A percentile compares a stretch with the other conserved stretches of the same genome.
Conservation (phyloP, 2,797 vertebrate genomes). For the Huso huso region DNA sequence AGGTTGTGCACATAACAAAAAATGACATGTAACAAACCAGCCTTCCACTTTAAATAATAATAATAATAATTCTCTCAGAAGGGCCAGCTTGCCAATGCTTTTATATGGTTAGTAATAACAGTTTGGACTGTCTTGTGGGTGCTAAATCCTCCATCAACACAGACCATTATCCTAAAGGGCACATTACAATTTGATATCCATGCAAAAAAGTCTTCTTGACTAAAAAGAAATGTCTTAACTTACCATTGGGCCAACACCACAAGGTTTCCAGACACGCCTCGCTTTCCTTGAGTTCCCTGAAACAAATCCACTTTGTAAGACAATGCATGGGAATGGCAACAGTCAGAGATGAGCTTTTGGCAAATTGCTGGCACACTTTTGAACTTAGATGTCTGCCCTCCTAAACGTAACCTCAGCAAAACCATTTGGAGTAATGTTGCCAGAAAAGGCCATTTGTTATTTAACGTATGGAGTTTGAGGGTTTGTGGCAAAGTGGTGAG, state of each 20-base stretch:
- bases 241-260: conserved; percentile 22
- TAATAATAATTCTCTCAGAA: not conserved
- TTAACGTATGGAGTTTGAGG: not conserved
- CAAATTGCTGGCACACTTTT: not conserved
- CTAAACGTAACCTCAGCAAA: not conserved
- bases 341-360: not conserved
- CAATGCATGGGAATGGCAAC: no score
- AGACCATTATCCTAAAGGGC: not conserved
- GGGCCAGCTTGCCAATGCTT: not conserved
- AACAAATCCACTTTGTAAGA: not conserved
- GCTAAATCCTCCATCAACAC: not conserved
- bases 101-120: not conserved
- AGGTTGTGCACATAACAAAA: no score
- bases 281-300: conserved; percentile 25
- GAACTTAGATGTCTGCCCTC: not conserved
- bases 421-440: not conserved
- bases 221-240: not conserved
- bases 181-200: not conserved
- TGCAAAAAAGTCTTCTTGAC: no score
- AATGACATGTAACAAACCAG: no score
- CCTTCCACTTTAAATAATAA: no score
- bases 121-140: no score
- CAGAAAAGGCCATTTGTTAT: not conserved
- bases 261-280: conserved; percentile 26
- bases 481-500: not conserved